Percentiles rank a stretch among this genome's conserved stretches.
Evolutionary conservation across 2,113 vertebrate genomes (phyloP).

Genomic region (Penelope pileata): DNA sequence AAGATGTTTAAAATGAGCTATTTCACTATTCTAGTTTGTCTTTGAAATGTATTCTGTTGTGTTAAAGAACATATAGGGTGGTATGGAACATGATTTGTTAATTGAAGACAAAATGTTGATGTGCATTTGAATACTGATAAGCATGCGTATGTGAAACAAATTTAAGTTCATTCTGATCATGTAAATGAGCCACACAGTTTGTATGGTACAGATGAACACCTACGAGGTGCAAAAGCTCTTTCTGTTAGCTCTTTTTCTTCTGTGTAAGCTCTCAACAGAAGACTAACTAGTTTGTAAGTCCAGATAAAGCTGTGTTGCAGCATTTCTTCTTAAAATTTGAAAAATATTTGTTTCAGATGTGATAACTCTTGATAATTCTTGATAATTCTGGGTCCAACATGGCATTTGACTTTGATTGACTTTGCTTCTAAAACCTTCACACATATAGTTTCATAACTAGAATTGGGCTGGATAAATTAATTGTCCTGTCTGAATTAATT

Average conservation of each 20-base stretch:
- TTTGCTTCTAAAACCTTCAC: not conserved
- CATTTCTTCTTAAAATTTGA: not conserved
- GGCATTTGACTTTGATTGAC: not conserved
- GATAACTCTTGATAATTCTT: not conserved
- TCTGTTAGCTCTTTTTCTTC: not conserved
- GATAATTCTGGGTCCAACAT: not conserved
- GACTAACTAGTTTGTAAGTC: not conserved
- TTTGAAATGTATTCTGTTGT: not conserved
- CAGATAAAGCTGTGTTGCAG: not conserved
- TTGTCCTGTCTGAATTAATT: not conserved
- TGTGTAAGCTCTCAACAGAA: not conserved
- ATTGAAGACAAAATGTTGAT: not conserved
- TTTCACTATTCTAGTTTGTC: not conserved
- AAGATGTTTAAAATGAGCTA: not conserved
- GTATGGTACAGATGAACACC: not conserved
- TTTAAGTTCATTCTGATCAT: not conserved
- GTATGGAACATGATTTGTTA: not conserved
- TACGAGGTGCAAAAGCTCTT: not conserved
- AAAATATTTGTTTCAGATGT: not conserved
- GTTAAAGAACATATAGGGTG: not conserved
- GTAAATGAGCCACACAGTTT: not conserved
- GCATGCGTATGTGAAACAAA: fast-evolving
- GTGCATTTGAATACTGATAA: not conserved
- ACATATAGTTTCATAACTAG: not conserved
- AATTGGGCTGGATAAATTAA: not conserved